These are phyloP conservation scores for Petrophora chlorosata DNA, from an alignment of 2,888 invertebrate genomes.

Conservation along the genomic window DNA sequence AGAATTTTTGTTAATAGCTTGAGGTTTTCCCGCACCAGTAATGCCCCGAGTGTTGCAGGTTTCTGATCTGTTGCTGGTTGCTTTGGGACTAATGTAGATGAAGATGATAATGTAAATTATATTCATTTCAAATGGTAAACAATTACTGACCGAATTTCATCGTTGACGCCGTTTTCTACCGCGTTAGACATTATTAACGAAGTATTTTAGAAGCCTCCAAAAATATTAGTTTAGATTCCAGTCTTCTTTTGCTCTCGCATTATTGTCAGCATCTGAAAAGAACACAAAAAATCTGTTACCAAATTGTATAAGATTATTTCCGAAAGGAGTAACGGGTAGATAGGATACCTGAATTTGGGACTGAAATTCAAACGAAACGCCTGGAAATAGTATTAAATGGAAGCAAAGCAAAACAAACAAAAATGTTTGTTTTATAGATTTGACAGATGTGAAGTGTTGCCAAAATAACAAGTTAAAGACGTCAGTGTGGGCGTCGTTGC, in stretches of 20 bases:
- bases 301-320: constrained; percentile 1
- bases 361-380: too few species aligned
- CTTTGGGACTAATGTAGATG: too few species aligned
- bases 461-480: constrained; percentile 15
- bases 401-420: background rate
- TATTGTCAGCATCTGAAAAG: constrained; percentile 58
- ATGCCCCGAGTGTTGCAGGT: too few species aligned
- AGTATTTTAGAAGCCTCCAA: constrained; percentile 23
- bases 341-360: too few species aligned
- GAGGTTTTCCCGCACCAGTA: background rate
- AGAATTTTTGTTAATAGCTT: background rate
- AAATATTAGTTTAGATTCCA: constrained; percentile 28
- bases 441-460: constrained; percentile 28
- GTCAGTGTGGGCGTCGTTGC: too few species aligned
- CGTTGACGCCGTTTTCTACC: constrained; percentile 67
- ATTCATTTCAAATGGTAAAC: background rate
- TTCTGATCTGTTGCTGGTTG: too few species aligned
- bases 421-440: too few species aligned
- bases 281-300: constrained; percentile 21
- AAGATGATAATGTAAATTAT: too few species aligned
- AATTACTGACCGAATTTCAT: constrained; percentile 64
- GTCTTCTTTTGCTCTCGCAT: constrained; percentile 49
- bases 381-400: too few species aligned
- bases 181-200: constrained; percentile 61
- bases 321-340: too few species aligned